Evolutionary conservation across 2,888 invertebrate species (phyloP), one percentile per base, ranked within the genome.

Genomic region (Xiphydria camelus): DNA sequence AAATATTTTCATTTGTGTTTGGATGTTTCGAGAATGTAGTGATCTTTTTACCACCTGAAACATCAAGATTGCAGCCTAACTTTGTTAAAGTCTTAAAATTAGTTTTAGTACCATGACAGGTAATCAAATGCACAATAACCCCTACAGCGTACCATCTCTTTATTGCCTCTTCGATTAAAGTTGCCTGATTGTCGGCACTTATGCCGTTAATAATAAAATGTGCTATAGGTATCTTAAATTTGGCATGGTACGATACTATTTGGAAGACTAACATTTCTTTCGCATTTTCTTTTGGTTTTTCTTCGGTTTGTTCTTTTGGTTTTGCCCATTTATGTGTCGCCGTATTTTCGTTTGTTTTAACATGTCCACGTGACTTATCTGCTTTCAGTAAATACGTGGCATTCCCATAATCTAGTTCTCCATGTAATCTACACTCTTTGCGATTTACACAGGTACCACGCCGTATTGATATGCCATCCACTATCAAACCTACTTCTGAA

Each of bases 221-320:
- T 9, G n/a, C 45, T 25, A 45, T 45, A 12, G 39, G 34, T 21
- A 32, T 34, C 32, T 45, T 45, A 19, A 40, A 45, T 32, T 45
- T 39, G 9, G 2, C 32, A 2, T 29, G 29, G 22, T 15, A 41
- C 1, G 45, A 45, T 1, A 45, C 45, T 19, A 45, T 45, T 15
- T 35, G 34, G 22, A 45, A 45, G n/a, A 33, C 35, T 5, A 45
- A 4, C 22, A 26, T 34, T 35, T 45, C 45, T 3, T 15, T 42
- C 7, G 43, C 43, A 14, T 36, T 9, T 10, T 42, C 36, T 7
- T 25, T 12, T 18, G 43, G 20, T 26, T 42, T 14, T 21, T 41
- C 33, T 33, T 10, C 10, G 19, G 9, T 29, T 35, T n/a, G 12
- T 4, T 36, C 45, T 21, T 46, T n/a, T n/a, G n/a, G n/a, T n/a